A percentile compares a stretch with the other conserved stretches of the same genome.
Conservation (phyloP, 2,797 vertebrate species). For the Enteromius treurensis region DNA sequence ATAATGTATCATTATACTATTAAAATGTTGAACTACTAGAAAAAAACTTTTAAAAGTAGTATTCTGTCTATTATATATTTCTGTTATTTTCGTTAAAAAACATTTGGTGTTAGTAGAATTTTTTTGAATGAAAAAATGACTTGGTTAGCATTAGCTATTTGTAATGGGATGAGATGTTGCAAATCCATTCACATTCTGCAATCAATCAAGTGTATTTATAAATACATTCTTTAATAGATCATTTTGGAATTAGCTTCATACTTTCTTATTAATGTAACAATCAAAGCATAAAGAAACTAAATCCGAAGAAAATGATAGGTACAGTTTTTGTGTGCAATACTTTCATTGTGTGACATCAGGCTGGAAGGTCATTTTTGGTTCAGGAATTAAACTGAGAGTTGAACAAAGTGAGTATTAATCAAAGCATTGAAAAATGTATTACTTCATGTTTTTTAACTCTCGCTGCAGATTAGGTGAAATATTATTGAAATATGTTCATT, state of each 20-base stretch:
- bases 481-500: neutral
- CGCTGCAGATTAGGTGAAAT: neutral
- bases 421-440: neutral
- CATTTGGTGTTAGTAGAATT: neutral
- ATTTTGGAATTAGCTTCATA: neutral
- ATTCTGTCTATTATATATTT: neutral
- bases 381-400: slow-evolving; percentile 56
- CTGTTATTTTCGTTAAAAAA: neutral
- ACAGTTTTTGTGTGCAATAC: neutral
- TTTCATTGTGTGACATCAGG: slow-evolving; percentile 50
- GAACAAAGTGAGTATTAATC: slow-evolving; percentile 63
- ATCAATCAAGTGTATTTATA: neutral
- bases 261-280: neutral
- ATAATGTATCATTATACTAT: neutral
- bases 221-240: neutral
- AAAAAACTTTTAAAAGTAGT: no score
- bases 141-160: slow-evolving; percentile 4
- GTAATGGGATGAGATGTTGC: neutral
- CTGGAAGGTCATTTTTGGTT: slow-evolving; percentile 46
- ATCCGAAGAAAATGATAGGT: neutral
- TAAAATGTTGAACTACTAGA: neutral
- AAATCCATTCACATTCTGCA: neutral
- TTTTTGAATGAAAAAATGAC: neutral
- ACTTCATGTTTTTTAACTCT: neutral
- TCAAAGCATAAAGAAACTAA: neutral